Base-by-base conservation (phyloP, 2,888 invertebrate genomes). In the Philonicus albiceps region DNA sequence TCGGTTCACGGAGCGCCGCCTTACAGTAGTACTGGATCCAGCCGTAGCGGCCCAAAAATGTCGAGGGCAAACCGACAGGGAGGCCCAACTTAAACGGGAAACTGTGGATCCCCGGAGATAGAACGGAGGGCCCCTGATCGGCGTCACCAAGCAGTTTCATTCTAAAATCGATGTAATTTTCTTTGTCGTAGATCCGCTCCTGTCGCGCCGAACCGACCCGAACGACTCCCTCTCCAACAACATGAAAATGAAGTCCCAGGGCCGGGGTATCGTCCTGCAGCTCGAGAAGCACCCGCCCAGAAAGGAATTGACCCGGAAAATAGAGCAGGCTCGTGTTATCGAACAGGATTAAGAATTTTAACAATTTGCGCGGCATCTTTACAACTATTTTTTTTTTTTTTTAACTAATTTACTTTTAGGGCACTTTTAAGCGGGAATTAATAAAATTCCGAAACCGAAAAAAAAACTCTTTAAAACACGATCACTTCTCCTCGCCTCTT, bases 1-100 rank as follows among this genome's bases (percentile, higher is more conserved):
- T 92, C 7, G 97, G 97, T 90, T 98, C 98, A 78, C 97, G 93
- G 22, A 98, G 93, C 0, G 97, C 97, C 27, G 97, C 97, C 92
- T 97, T 97, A 91, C 98, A 98, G 91, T 95, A 98, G 92, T 98
- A 98, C 92, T 98, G 98, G 76, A 98, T 97, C 98, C 98, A 98
- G 80, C 98, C 98, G 90, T 97, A 97, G 88, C 97, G 97, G 43
- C 98, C 98, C 19, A 98, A 93, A 92, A 98, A 98, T 64, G 98
- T 98, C 3, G 98, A 98, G 0, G 98, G 98, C 86, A 98, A 92
- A 0, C 98, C 98, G 90, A 97, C 93, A 0, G 98, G 98, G 72
- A 98, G 93, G 3, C 98, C 98, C 87, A 98, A 93, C 93, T 98
- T 98, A 92, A 98, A 98, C 3, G 98, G 98, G 92, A 98, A 98